Evolutionary conservation across 2,113 vertebrate species (phyloP).

Genomic region (Eptesicus fuscus): DNA sequence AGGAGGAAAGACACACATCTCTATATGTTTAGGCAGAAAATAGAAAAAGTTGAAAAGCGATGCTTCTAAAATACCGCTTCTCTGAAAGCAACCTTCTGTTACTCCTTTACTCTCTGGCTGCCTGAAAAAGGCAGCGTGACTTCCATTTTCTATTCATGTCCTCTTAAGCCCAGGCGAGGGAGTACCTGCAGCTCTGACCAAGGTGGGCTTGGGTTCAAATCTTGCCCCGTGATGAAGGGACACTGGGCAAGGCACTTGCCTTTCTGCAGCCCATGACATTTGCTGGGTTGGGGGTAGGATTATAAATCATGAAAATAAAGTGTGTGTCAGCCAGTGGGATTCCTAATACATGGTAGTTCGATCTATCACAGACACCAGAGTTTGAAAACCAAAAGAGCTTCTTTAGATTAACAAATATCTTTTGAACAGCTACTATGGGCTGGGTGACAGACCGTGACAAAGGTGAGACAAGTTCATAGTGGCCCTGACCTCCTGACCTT

Average conservation of each 20-base stretch:
- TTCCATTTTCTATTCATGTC: constrained; percentile 11
- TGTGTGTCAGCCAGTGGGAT: background rate
- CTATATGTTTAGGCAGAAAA: constrained; percentile 74
- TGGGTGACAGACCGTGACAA: background rate
- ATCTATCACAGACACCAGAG: background rate
- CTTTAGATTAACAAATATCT: background rate
- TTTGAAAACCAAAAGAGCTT: background rate
- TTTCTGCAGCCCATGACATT: background rate
- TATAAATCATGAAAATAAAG: background rate
- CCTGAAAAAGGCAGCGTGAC: constrained; percentile 53
- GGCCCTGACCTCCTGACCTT: background rate
- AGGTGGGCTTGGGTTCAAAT: background rate
- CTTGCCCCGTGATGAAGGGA: background rate
- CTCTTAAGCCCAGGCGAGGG: background rate
- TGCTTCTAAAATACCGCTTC: constrained; percentile 54
- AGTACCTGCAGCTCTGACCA: background rate
- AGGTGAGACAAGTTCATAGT: background rate
- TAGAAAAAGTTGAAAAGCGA: constrained; percentile 63
- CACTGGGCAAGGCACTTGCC: background rate
- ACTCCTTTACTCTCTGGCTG: background rate
- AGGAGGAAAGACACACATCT: constrained; percentile 65
- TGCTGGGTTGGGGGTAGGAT: background rate
- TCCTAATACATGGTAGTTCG: background rate
- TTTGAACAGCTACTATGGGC: background rate
- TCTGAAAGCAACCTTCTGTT: constrained; percentile 52